Conservation (phyloP, 1,140 invertebrate genomes). For the Euura saliciscinereae region DNA sequence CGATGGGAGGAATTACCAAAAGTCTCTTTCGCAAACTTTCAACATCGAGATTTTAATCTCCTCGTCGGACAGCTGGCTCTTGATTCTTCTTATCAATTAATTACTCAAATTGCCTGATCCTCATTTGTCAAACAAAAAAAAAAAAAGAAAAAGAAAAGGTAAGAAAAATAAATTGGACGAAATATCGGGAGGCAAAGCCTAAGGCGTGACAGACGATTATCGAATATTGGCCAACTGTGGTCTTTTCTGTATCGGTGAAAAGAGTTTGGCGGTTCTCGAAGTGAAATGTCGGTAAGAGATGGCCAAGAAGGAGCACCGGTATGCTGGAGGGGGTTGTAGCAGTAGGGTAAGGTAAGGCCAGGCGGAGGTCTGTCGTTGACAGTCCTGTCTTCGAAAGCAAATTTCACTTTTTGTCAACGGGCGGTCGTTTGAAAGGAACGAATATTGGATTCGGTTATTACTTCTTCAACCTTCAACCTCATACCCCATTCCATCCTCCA, state of each 20-base stretch:
- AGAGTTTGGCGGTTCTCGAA: not conserved
- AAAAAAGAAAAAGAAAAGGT: not conserved
- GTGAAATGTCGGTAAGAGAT: not conserved
- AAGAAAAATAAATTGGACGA: not conserved
- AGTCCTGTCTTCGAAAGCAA: slow-evolving; percentile 47
- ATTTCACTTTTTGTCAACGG: slow-evolving; percentile 53
- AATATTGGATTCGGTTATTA: slow-evolving; percentile 59
- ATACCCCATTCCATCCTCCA: not conserved
- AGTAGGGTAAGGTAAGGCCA: too few relatives aligned
- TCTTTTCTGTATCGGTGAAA: not conserved
- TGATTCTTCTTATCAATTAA: too few relatives aligned
- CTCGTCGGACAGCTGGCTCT: too few relatives aligned
- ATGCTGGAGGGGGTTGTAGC: too few relatives aligned
- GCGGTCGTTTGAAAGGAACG: slow-evolving; percentile 50
- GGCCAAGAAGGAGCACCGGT: not conserved
- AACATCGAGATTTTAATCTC: too few relatives aligned
- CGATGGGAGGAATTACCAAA: slow-evolving; percentile 30
- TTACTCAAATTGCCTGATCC: too few relatives aligned
- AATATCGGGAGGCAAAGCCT: not conserved
- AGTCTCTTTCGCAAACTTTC: too few relatives aligned
- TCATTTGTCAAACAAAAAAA: slow-evolving; percentile 12
- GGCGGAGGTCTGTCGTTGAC: slow-evolving; percentile 43
- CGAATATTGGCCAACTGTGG: not conserved
- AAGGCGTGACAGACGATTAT: too few relatives aligned
- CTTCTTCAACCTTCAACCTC: slow-evolving; percentile 47